A percentile compares a stretch with the other conserved stretches of the same genome.
These are phyloP conservation scores for Pachydiplax longipennis DNA, from an alignment of 2,888 invertebrate genomes.

Conservation along the genomic window DNA sequence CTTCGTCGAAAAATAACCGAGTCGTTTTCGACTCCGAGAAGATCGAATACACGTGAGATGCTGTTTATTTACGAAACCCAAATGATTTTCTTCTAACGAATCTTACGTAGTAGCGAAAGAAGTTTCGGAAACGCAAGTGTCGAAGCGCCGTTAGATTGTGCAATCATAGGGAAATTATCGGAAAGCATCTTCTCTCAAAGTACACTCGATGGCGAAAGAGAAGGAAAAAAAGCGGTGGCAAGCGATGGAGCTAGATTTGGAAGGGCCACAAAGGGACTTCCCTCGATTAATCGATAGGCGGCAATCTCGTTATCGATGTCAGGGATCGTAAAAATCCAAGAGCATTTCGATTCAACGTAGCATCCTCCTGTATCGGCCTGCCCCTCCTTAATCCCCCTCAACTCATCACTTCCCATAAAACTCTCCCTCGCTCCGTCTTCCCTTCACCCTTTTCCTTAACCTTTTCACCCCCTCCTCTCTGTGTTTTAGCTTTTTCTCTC, in stretches of 20 bases:
- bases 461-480: not conserved
- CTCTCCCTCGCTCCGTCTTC: not conserved
- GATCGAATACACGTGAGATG: too few species aligned
- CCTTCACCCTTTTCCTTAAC: not conserved
- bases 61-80: too few species aligned
- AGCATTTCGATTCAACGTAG: not conserved
- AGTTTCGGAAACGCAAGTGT: too few species aligned
- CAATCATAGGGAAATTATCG: too few species aligned
- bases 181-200: too few species aligned
- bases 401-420: too few species aligned
- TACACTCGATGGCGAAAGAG: not conserved
- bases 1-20: too few species aligned
- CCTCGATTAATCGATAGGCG: not conserved
- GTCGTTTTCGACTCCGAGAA: too few species aligned
- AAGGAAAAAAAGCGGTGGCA: not conserved
- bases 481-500: too few species aligned
- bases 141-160: too few species aligned
- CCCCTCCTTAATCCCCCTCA: not conserved
- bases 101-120: too few species aligned
- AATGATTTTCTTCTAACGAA: too few species aligned
- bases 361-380: not conserved
- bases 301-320: not conserved
- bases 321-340: not conserved
- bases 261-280: not conserved
- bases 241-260: not conserved